Base-by-base conservation (phyloP, 2,113 vertebrate species). In the Dasyprocta punctata region DNA sequence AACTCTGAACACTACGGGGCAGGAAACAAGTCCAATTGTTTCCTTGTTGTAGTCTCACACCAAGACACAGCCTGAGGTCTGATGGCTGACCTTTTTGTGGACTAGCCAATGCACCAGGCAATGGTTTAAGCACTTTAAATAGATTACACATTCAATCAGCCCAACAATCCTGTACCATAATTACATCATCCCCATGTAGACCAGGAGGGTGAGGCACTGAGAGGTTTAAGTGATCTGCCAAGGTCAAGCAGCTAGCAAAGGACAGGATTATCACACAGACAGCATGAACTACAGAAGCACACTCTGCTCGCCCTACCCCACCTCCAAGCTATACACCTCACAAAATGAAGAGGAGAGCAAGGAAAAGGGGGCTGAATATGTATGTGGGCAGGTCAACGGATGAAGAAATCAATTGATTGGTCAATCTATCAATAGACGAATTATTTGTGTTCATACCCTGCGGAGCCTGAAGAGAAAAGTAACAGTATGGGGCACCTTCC, bases 111-210 rank as follows among this genome's bases (percentile, higher is more conserved):
- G 49, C 65, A 49, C n/a, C 49, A 95, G 56, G 17, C 11, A 65
- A 58, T 73, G 26, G 90, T 84, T 75, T 84, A 95, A 94, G 54
- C 61, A 69, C 47, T 89, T 96, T 54, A 83, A 26, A 90, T 38
- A 96, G 61, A 90, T 54, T 80, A 60, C 16, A 84, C 22, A 84
- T 92, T 95, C 71, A 97, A 87, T 93, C 12, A 61, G 75, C 78
- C 82, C 3, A 71, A 88, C 38, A 90, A 86, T 3, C 28, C 52
- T 91, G 28, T 67, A 56, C 73, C 10, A 49, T 69, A 95, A 93
- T 44, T 90, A 61, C 36, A 90, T 30, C 16, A 52, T 60, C 47
- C 20, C n/a, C 16, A 82, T 60, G 71, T 71, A 89, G 36, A 90
- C 49, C 28, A 94, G 20, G 75, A 90, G 4, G 38, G n/a, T 63